phyloP scores from a whole-genome alignment of 2,113 vertebrate species.

The Oncorhynchus mykiss region DNA sequence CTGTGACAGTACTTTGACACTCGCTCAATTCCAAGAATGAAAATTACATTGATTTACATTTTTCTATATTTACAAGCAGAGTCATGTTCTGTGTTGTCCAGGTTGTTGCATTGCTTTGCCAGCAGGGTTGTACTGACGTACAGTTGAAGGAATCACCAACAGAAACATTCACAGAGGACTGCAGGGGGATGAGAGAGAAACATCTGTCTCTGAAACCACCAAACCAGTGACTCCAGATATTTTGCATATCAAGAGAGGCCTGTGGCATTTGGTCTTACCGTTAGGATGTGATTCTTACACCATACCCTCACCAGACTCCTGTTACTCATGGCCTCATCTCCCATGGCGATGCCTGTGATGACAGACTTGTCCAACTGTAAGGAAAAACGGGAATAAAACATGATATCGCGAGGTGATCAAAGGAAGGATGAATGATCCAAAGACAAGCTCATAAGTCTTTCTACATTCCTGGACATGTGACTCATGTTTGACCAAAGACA shows the following conservation, averaged over 20 bases:
- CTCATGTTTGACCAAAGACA: not conserved
- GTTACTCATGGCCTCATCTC: constrained; percentile 64
- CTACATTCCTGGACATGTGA: not conserved
- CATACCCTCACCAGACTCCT: constrained; percentile 78
- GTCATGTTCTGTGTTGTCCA: constrained; percentile 37
- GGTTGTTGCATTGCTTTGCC: constrained; percentile 29
- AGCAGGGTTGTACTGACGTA: not conserved
- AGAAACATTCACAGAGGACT: constrained; percentile 11
- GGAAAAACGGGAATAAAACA: not conserved
- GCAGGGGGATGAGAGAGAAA: not conserved
- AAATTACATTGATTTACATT: constrained; percentile 32
- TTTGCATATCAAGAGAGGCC: not conserved
- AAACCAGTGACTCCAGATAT: not conserved
- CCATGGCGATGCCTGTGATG: constrained; percentile 80
- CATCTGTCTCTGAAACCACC: not conserved
- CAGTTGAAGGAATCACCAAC: too few species aligned
- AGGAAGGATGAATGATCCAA: too few species aligned
- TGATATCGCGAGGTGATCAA: not conserved
- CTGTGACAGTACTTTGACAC: too few species aligned
- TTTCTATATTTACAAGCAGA: constrained; percentile 25
- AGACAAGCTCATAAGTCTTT: too few species aligned
- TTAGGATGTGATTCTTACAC: constrained; percentile 71
- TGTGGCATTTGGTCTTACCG: constrained; percentile 51
- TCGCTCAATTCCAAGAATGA: not conserved
- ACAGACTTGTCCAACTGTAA: constrained; percentile 81